Evolutionary conservation across 2,113 vertebrate genomes (phyloP), one percentile per base, ranked within the genome.

Genomic region (Colossoma macropomum): DNA sequence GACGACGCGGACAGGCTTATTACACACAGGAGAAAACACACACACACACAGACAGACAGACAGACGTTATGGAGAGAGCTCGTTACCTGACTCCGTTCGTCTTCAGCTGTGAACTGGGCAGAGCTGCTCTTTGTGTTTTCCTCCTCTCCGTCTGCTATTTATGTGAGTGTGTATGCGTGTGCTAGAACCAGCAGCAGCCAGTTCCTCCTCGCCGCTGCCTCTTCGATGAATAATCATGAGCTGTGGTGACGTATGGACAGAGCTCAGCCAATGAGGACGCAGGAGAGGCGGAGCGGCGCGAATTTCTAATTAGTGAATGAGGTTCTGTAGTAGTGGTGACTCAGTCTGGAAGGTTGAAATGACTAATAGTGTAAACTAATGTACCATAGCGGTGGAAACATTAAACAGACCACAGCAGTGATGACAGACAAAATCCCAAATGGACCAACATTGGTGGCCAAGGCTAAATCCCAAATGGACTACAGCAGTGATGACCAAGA

Each of bases 111-210:
- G 79, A 88, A 83, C 86, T 85, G 82, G 81, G 54, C 54, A 82
- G 69, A 50, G 87, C 63, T 84, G 87, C 84, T 82, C 91, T 93
- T n/a, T 93, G 90, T 94, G 89, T 89, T 88, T 72, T 78, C 60
- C 79, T 60, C 86, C 77, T 68, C 87, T 88, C 86, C 90, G 91
- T 90, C 92, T 90, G 92, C 90, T 94, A 92, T 95, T 93, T 94
- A 92, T 93, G 81, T 84, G 59, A 12, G 59, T 59, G 54, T 5
- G 54, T 59, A 17, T 60, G 4, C 10, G 84, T 83, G 92, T 89
- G 86, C 92, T 90, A 91, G 90, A 95, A 95, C 94, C 94, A 94
- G 94, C 92, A 94, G 93, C 91, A 95, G 94, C 94, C 93, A 94
- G 94, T 95, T 95, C 59, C 68, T 77, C 76, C 81, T 85, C 79